Evolutionary conservation across 2,113 vertebrate species (phyloP).

Genomic region (Oenanthe melanoleuca): DNA sequence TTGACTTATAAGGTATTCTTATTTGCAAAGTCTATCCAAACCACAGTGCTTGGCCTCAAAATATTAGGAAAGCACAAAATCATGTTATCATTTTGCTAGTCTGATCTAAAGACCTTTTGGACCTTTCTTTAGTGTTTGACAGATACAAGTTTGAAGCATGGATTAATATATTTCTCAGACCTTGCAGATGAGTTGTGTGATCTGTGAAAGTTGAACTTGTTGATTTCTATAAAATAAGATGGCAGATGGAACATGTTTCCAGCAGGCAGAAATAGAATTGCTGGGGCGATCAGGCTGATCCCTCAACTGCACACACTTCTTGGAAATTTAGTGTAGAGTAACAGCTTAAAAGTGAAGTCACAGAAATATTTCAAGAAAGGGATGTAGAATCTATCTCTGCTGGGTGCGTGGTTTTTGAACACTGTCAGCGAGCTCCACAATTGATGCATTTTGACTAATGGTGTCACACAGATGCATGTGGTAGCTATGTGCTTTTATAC

Average conservation of each 20-base stretch:
- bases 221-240: neutral
- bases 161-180: neutral
- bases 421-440: neutral
- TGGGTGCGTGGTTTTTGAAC: neutral
- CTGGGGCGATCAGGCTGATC: neutral
- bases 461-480: neutral
- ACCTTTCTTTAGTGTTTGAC: neutral
- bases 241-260: constrained; percentile 9
- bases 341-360: constrained; percentile 10
- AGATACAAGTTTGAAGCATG: neutral
- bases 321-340: neutral
- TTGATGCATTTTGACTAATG: neutral
- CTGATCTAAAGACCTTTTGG: neutral
- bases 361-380: neutral
- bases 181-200: neutral
- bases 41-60: neutral
- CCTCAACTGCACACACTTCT: neutral
- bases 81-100: neutral
- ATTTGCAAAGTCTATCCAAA: neutral
- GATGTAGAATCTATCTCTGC: neutral
- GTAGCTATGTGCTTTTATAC: neutral
- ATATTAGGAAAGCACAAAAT: neutral
- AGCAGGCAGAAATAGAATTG: constrained; percentile 1
- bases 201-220: neutral
- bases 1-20: neutral